Evolutionary conservation across 2,797 vertebrate species (phyloP), one percentile per base, ranked within the genome.

Genomic region (Cirrhinus mrigala): DNA sequence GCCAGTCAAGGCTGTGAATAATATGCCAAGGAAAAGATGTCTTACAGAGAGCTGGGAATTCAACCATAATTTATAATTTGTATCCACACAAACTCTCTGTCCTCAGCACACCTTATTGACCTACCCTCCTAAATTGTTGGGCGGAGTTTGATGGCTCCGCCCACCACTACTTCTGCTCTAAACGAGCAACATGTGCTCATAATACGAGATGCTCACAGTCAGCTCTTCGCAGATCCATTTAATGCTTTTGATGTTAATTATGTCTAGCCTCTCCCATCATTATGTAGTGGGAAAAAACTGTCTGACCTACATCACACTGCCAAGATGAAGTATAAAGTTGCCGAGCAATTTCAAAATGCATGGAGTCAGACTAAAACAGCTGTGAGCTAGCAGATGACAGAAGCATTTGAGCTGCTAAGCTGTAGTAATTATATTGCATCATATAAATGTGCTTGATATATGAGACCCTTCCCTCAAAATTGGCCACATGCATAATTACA

Each of bases 281-380:
- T 74, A n/a, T 8, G 20, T 48, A 75, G 66, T n/a, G 40, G 18
- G 1, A 12, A 74, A 84, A 50, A 75, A 54, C 58, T 29, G 37
- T 15, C 66, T 87, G 56, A 89, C 82, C 71, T 75, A 88, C 29
- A 82, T 46, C 6, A 46, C 46, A 85, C 40, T 2, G 4, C 44
- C 71, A 62, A 85, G 75, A 76, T 4, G n/a, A 80, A 69, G 60
- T 68, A 71, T 64, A 24, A 37, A 79, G 78, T 88, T 71, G 84
- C 66, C 75, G 37, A 69, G 58, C 58, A 85, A 86, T 64, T 62
- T 68, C 46, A 29, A 52, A 60, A 50, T 78, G 22, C 81, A n/a
- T 87, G 76, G 84, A 84, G 87, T 75, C 79, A 64, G 66, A 84
- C 24, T 16, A 64, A 62, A 64, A 64, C 24, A 64, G 27, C 24